These are phyloP conservation scores for Brachyptera risi DNA, from an alignment of 2,888 invertebrate genomes.

Conservation along the genomic window DNA sequence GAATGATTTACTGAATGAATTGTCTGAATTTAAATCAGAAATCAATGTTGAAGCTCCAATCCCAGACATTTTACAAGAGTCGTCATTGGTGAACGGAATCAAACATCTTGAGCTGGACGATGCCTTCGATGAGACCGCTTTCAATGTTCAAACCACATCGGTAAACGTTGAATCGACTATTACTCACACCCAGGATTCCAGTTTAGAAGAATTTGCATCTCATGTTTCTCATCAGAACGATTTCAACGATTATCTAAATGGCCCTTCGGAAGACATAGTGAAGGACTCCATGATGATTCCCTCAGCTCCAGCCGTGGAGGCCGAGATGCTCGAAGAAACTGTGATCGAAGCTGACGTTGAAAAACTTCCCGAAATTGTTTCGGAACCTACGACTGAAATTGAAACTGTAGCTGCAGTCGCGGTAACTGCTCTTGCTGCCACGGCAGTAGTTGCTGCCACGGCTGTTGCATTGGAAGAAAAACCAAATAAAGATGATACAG, in stretches of 20 bases:
- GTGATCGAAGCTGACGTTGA: conserved; percentile 1
- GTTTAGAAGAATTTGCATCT: no score
- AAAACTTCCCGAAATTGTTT: background rate
- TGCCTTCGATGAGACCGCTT: background rate
- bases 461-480: conserved; percentile 12
- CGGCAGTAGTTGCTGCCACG: conserved; percentile 29
- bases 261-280: no score
- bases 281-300: no score
- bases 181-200: no score
- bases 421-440: conserved; percentile 33
- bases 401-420: conserved; percentile 32
- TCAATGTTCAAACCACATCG: no score
- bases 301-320: no score
- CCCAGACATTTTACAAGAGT: background rate
- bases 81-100: background rate
- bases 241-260: no score
- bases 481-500: conserved; percentile 19
- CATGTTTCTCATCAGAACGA: no score
- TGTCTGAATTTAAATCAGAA: background rate
- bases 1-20: no score
- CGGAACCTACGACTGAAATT: background rate
- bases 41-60: background rate
- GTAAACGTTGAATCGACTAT: no score
- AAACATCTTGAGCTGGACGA: background rate
- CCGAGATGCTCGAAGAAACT: background rate